Conservation (phyloP, 2,797 vertebrate genomes). For the Megalops cyprinoides region DNA sequence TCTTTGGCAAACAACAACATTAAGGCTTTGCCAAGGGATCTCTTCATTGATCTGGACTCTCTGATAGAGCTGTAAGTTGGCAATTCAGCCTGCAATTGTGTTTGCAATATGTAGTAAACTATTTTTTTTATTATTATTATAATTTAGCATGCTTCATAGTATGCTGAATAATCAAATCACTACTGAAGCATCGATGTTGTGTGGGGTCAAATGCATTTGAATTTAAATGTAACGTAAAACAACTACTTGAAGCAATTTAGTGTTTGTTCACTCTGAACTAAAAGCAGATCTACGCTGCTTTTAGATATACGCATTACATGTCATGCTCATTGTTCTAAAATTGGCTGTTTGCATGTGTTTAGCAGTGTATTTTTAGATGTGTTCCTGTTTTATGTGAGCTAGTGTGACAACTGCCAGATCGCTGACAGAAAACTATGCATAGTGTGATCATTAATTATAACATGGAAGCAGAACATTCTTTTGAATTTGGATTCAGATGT, state of each 20-base stretch:
- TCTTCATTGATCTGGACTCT: conserved; percentile 95
- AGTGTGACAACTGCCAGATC: not conserved
- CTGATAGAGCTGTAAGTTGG: conserved; percentile 94
- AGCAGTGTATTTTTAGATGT: not conserved
- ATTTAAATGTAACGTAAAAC: not conserved
- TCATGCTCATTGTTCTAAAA: not conserved
- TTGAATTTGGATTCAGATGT: conserved; percentile 1
- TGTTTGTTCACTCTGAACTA: not conserved
- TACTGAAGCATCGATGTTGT: too few relatives aligned
- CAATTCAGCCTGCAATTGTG: conserved; percentile 13
- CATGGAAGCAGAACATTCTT: not conserved
- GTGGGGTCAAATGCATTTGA: not conserved
- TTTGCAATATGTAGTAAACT: not conserved
- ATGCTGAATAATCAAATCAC: too few relatives aligned
- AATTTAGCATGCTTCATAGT: not conserved
- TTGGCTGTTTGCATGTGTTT: not conserved
- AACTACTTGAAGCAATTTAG: not conserved
- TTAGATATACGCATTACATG: not conserved
- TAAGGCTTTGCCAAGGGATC: conserved; percentile 87
- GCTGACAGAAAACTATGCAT: not conserved
- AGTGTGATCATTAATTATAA: not conserved
- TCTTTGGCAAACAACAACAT: conserved; percentile 98
- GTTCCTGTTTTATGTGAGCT: too few relatives aligned
- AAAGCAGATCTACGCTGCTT: too few relatives aligned
- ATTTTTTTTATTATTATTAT: not conserved